These are phyloP conservation scores for Palythoa caribaeorum DNA, from an alignment of 92 coral and sea anemone genomes.

Conservation along the genomic window DNA sequence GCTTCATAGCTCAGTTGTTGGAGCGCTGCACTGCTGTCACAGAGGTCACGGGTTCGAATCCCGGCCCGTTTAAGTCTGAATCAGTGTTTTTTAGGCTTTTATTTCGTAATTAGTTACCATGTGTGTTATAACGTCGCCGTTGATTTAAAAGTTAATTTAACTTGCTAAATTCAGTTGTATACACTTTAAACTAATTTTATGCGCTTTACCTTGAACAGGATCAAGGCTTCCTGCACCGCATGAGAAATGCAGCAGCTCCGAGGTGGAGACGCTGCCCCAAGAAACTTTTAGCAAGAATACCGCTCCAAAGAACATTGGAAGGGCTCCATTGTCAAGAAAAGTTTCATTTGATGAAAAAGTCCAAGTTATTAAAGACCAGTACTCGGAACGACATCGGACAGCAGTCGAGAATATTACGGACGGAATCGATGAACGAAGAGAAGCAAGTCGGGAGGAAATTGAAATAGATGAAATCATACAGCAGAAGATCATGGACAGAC, in stretches of 20 bases:
- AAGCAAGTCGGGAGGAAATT: conserved; percentile 64
- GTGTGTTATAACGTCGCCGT: too few relatives aligned
- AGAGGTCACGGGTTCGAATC: too few relatives aligned
- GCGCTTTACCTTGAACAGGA: conserved; percentile 38
- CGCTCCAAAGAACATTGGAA: conserved; percentile 16
- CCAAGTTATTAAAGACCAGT: conserved; percentile 48
- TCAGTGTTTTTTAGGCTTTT: too few relatives aligned
- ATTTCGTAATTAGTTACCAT: too few relatives aligned
- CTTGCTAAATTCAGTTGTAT: neutral
- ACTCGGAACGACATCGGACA: conserved; percentile 24
- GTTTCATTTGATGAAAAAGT: conserved; percentile 79
- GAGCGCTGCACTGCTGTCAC: too few relatives aligned
- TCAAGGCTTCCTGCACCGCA: conserved; percentile 54
- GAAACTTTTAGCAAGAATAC: neutral
- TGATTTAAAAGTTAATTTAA: too few relatives aligned
- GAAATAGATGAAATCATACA: conserved; percentile 63
- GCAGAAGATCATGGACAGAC: conserved; percentile 56
- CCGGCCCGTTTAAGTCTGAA: too few relatives aligned
- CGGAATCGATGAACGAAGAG: conserved; percentile 40
- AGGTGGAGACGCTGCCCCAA: conserved; percentile 34
- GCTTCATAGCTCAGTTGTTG: too few relatives aligned
- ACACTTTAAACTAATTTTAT: neutral
- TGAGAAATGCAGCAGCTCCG: conserved; percentile 59
- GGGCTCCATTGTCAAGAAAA: conserved; percentile 61
- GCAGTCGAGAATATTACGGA: neutral